Conservation (phyloP, 2,113 vertebrate species). For the Falcunculus frontatus region DNA sequence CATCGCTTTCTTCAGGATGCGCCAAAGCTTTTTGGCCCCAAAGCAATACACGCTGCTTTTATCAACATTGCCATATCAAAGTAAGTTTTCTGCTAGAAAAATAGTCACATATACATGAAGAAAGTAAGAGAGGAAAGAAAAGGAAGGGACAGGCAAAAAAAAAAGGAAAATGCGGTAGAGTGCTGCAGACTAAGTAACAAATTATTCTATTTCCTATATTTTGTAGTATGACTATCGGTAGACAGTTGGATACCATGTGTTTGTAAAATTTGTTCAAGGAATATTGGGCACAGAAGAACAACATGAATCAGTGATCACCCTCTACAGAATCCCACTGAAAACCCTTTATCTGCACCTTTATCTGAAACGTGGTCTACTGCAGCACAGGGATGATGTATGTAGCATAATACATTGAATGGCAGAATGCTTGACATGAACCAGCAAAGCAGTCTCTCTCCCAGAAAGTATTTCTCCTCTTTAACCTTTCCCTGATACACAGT, state of each 20-base stretch:
- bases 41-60: not conserved
- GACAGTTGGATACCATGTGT: accelerated
- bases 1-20: accelerated
- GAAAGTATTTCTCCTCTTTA: not conserved
- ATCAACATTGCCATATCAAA: not conserved
- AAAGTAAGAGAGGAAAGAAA: not conserved
- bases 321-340: not conserved
- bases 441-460: not conserved
- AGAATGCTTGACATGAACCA: not conserved
- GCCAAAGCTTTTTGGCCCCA: not conserved
- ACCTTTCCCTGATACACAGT: not conserved
- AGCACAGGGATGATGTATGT: not conserved
- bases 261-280: not conserved
- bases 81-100: not conserved
- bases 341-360: not conserved
- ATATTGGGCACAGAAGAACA: not conserved
- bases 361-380: not conserved
- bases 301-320: not conserved
- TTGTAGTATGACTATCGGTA: not conserved
- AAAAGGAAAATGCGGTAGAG: accelerated
- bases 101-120: not conserved
- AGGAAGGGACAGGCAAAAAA: not conserved
- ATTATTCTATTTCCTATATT: not conserved
- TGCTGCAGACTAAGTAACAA: not conserved
- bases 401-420: not conserved